Conservation (phyloP, 2,888 invertebrate species). For the Pilophorus perplexus region DNA sequence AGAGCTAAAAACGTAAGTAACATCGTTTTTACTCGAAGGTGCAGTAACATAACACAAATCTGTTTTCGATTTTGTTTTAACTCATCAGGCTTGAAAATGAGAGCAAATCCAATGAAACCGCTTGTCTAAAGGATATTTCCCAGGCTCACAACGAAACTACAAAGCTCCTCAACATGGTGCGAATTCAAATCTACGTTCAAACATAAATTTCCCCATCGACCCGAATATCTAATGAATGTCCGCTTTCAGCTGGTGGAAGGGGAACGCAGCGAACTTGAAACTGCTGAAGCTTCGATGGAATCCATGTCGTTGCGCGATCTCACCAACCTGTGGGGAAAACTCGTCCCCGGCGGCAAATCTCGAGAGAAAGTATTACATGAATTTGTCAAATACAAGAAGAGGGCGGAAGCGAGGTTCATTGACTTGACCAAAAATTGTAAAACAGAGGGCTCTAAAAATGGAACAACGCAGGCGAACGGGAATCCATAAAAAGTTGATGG, state of each 20-base stretch:
- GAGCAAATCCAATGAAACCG: no score
- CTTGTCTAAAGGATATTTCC: not conserved
- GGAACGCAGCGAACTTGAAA: not conserved
- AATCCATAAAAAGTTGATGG: no score
- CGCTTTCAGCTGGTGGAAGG: constrained; percentile 1
- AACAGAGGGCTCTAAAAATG: not conserved
- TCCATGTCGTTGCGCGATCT: not conserved
- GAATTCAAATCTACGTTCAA: no score
- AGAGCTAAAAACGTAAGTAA: not conserved
- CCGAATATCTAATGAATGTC: not conserved
- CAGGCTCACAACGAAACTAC: not conserved
- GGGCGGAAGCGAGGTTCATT: not conserved
- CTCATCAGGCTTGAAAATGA: no score
- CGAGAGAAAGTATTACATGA: not conserved
- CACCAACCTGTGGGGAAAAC: not conserved
- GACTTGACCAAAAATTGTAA: not conserved
- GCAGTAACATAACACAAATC: no score
- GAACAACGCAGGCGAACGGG: no score
- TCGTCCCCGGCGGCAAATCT: not conserved
- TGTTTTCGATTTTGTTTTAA: not conserved
- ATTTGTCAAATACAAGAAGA: not conserved
- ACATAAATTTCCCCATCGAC: no score
- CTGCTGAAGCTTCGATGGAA: not conserved
- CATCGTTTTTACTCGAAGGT: no score
- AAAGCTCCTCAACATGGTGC: not conserved